Evolutionary conservation across 2,113 vertebrate genomes (phyloP).

Genomic region (Suncus etruscus): DNA sequence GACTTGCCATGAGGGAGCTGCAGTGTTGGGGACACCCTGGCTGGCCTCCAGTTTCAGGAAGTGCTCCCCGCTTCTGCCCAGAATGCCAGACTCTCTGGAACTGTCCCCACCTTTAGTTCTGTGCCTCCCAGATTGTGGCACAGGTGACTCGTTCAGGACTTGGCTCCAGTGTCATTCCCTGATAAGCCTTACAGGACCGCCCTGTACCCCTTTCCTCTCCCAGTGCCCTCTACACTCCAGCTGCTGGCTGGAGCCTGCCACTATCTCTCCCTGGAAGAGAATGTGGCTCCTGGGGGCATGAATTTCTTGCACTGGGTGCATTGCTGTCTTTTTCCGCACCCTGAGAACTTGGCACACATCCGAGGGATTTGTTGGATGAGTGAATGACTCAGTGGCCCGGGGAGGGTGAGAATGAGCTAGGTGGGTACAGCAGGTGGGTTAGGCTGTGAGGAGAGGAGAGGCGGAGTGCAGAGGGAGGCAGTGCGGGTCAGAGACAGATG

Average conservation of each 20-base stretch:
- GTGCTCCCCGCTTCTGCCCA: neutral
- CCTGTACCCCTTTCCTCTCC: neutral
- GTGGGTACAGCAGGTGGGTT: neutral
- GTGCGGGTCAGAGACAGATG: slow-evolving; percentile 50
- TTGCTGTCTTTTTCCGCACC: neutral
- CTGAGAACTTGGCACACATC: neutral
- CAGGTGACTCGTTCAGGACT: neutral
- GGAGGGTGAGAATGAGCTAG: neutral
- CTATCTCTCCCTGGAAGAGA: no score
- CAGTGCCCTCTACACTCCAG: no score
- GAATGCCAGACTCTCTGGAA: neutral
- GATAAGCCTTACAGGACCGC: neutral
- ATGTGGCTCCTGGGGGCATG: neutral
- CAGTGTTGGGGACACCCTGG: neutral
- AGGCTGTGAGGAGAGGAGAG: neutral
- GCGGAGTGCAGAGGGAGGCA: neutral
- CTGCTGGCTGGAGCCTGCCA: no score
- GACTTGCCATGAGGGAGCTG: neutral
- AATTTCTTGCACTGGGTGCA: neutral
- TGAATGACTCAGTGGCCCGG: neutral
- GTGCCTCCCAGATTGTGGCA: neutral
- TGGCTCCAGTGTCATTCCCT: neutral
- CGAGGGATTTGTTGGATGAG: neutral
- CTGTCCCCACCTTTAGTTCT: neutral
- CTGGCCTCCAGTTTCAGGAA: neutral